Conservation (phyloP, 2,888 invertebrate species). For the Nasonovia ribisnigri region DNA sequence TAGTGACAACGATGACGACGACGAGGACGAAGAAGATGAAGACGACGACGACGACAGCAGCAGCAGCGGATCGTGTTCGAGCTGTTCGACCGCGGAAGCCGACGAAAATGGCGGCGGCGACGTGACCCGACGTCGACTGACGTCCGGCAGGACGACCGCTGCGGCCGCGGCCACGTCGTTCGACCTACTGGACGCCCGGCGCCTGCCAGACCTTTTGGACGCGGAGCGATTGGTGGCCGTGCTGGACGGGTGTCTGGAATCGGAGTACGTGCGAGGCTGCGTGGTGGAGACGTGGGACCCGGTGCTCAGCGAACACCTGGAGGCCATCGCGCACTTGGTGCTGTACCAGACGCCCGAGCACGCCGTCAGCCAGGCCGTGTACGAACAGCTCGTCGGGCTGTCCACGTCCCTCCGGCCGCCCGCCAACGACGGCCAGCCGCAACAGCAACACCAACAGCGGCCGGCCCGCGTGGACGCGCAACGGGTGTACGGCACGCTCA, state of each 20-base stretch:
- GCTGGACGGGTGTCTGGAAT: constrained; percentile 43
- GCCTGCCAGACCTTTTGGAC: constrained; percentile 43
- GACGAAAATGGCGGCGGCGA: background rate
- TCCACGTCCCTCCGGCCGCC: constrained; percentile 24
- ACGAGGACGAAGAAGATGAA: background rate
- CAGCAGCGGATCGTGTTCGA: constrained; percentile 10
- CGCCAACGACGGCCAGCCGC: background rate
- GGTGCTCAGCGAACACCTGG: constrained; percentile 58
- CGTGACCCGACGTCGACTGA: background rate
- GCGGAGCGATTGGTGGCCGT: constrained; percentile 31
- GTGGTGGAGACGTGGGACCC: constrained; percentile 60
- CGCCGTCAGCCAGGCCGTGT: constrained; percentile 45
- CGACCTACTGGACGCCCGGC: constrained; percentile 37
- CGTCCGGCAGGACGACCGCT: background rate
- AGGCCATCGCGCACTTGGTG: constrained; percentile 53
- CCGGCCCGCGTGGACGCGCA: constrained; percentile 42
- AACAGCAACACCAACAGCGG: background rate
- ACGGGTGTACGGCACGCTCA: constrained; percentile 45
- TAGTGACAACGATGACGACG: background rate
- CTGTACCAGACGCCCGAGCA: constrained; percentile 53
- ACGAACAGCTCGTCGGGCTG: constrained; percentile 40
- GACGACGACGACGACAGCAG: background rate
- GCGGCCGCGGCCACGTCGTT: constrained; percentile 18
- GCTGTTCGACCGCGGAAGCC: constrained; percentile 15
- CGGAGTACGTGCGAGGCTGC: constrained; percentile 57